Evolutionary conservation across 1,140 invertebrate genomes (phyloP), one percentile per base, ranked within the genome.

Genomic region (Macrosteles quadrilineatus): DNA sequence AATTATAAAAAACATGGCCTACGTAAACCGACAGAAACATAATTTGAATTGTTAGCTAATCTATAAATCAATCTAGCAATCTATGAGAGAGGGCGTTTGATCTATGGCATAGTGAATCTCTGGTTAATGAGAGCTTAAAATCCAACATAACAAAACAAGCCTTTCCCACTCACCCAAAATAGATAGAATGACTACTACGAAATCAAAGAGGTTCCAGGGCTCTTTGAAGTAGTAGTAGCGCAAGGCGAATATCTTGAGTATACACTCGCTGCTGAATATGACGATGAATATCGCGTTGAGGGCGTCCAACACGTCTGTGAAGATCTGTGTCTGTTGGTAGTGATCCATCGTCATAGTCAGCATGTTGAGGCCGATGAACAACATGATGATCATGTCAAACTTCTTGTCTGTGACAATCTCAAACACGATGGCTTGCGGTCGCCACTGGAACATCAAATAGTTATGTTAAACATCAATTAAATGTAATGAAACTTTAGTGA

Each of bases 181-280:
- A 81, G 97, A 98, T 83, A 98, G 90, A 86, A 97, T 96, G 79
- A 99, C 97, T 81, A 99, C 96, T 78, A 98, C 93, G 86, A 98
- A 97, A 88, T 99, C 97, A 87, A 99, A 99, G 76, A 98, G 87
- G 86, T 99, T 99, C 97, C 97, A 99, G 70, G 97, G 96, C 84
- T 98, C 95, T 82, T 95, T 96, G 87, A 99, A 98, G 86, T 98
- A 99, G 86, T 98, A 93, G 85, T 94, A 96, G 78, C 97, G 88
- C 77, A 98, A 89, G 71, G 95, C 96, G 82, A 98, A 95, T 79
- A 98, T 91, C 88, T 99, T 99, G 83, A 98, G 89, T 79, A 97
- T 87, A 87, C 96, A 98, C 88, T 99, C 97, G 75, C 91, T 89
- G 81, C 93, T 96, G 86, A 99, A 99, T 86, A 99, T 95, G 81